Evolutionary conservation across 2,888 invertebrate species (phyloP), one percentile per base, ranked within the genome.

Genomic region (Lithophane leautieri): DNA sequence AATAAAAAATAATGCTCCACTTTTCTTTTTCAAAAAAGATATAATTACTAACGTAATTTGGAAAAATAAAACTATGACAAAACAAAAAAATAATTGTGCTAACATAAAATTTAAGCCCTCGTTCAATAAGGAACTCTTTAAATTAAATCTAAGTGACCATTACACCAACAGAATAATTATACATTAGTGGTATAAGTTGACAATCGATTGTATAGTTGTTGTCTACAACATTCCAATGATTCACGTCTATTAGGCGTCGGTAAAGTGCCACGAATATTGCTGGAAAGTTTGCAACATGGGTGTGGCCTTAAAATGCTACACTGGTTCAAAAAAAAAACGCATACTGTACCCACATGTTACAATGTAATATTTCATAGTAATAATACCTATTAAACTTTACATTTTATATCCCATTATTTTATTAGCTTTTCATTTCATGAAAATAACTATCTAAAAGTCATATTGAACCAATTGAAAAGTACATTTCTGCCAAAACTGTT

Each of bases 121-220:
- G 80, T 81, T 81, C 63, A 78, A 63, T 78, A 77, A 84, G 78
- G 80, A 87, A 85, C 87, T 85, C 72, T 70, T 71, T n/a, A 73
- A 71, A 73, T 76, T 73, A 73, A 73, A 66, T 81, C 70, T 76
- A 78, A 63, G 54, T 73, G 73, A 62, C 63, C 69, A 72, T 72
- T 66, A 74, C 42, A 58, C 67, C 66, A 63, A 68, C 66, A 75
- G 44, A 52, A 58, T 63, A 60, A 72, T 16, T 28, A 73, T 52
- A 66, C 34, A 34, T 70, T 44, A 62, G 19, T 67, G 52, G 12
- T 66, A 54, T 22, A 67, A 70, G 22, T 72, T 61, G 58, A 62
- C 42, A 42, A 63, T 60, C 40, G 2, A 58, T 68, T 54, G 40
- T 63, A 12, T 40, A 77, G 28, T 65, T 50, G 28, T 47, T 47